Conservation (phyloP, 2,888 invertebrate species). For the Andrena flavipes region DNA sequence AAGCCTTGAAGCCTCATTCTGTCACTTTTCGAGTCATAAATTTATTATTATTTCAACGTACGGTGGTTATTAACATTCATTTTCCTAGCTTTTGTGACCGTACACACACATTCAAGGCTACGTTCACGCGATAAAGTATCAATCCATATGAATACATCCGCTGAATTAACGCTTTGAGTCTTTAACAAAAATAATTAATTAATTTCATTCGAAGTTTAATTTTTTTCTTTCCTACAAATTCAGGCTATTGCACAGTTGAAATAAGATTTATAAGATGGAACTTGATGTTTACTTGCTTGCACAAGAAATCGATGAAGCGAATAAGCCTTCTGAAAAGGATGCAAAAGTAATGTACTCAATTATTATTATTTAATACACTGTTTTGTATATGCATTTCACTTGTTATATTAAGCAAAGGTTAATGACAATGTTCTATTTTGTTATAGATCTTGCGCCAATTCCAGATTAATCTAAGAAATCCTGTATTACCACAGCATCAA, state of each 20-base stretch:
- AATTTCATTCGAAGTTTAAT: too few relatives aligned
- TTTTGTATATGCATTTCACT: background rate
- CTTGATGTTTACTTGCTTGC: slow-evolving; percentile 33
- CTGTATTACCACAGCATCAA: slow-evolving; percentile 73
- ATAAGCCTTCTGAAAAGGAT: slow-evolving; percentile 10
- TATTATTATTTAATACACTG: background rate
- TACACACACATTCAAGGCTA: too few relatives aligned
- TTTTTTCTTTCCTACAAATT: background rate
- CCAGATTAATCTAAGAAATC: slow-evolving; percentile 57
- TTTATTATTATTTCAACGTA: too few relatives aligned
- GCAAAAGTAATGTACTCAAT: slow-evolving; percentile 20
- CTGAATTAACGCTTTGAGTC: too few relatives aligned
- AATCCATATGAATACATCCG: too few relatives aligned
- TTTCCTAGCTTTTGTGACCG: too few relatives aligned
- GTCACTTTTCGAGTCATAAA: too few relatives aligned
- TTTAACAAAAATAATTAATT: too few relatives aligned
- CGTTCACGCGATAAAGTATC: too few relatives aligned
- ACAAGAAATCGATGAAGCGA: background rate
- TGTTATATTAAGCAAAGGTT: background rate
- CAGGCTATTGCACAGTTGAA: background rate
- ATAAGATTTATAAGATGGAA: slow-evolving; percentile 20
- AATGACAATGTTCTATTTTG: background rate
- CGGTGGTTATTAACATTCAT: too few relatives aligned
- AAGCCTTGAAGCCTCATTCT: too few relatives aligned
- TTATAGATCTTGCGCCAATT: slow-evolving; percentile 64